Base-by-base conservation (phyloP, 2,113 vertebrate species). In the Athene noctua region DNA sequence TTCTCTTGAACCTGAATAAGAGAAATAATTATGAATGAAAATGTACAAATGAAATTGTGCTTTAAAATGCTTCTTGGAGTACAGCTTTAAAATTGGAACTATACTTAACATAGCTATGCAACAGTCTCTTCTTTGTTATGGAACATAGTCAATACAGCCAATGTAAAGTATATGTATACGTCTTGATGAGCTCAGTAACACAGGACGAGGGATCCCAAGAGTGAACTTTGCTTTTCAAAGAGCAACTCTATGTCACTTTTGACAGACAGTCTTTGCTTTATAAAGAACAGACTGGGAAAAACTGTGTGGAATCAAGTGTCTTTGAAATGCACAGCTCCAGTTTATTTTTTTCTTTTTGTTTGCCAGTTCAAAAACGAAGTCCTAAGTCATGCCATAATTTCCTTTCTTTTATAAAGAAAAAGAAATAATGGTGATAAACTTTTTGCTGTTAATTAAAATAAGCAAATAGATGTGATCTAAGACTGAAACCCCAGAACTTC, bases 81-180 rank as follows among this genome's bases (percentile, higher is more conserved):
- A 61, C 8, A 71, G 13, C 54, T 86, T 55, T 63, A 67, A 58
- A 89, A 21, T 10, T 46, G 10, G 16, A 61, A 26, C 17, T 47
- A 11, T 15, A 6, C 11, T 89, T 55, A 63, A 32, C 6, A 16
- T 66, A 63, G 22, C 19, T 73, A 3, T 36, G 19, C 11, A 70
- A 15, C 8, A 34, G 8, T 27, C 7, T 57, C 18, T 32, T 71
- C 42, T 57, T 62, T 0, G 0, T 51, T 49, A 15, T 11, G 18
- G 38, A 75, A 19, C 3, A 55, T 3, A 66, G 34, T 34, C 44
- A 79, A 23, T 52, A 36, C 4, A 30, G 7, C 6, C 22, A 19
- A 8, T 0, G 9, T 3, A 55, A 77, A 68, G 1, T 49, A 10
- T 25, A 32, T 8, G 9, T 25, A 47, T 52, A 65, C 42, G 27